These are phyloP conservation scores for Leistus spinibarbis DNA, from an alignment of 2,888 invertebrate species.

Conservation along the genomic window DNA sequence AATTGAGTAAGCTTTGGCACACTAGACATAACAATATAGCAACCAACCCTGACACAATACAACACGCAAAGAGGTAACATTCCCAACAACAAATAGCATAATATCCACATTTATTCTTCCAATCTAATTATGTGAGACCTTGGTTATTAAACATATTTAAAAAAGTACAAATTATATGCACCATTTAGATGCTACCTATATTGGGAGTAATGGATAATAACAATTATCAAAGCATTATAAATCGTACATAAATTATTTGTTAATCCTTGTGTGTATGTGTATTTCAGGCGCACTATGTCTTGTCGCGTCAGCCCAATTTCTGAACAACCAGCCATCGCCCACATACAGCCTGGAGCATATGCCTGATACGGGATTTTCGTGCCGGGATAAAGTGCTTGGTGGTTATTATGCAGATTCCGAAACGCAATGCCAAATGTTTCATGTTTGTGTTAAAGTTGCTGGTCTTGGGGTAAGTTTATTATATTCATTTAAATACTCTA, in stretches of 20 bases:
- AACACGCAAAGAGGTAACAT: too few relatives aligned
- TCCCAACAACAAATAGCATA: too few relatives aligned
- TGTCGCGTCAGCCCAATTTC: constrained; percentile 49
- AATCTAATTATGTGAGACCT: too few relatives aligned
- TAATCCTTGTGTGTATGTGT: background rate
- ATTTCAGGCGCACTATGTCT: background rate
- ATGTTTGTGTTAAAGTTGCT: constrained; percentile 84
- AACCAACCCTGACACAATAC: too few relatives aligned
- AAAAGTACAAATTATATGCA: too few relatives aligned
- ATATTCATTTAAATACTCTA: background rate
- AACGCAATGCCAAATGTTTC: constrained; percentile 87
- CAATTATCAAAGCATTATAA: too few relatives aligned
- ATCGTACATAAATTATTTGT: background rate
- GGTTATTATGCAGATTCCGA: constrained; percentile 89
- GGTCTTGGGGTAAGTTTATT: constrained; percentile 68
- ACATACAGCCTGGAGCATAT: constrained; percentile 65
- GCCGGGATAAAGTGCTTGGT: constrained; percentile 83
- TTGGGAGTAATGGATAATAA: too few relatives aligned
- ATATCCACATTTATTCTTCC: too few relatives aligned
- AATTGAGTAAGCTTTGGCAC: too few relatives aligned
- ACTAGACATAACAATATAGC: too few relatives aligned
- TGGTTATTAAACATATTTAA: too few relatives aligned
- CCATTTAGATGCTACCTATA: too few relatives aligned
- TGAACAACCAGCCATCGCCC: constrained; percentile 58
- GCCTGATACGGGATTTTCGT: constrained; percentile 74